A percentile compares a stretch with the other conserved stretches of the same genome.
These are phyloP conservation scores for Murina feae DNA, from an alignment of 2,113 vertebrate genomes.

Conservation along the genomic window DNA sequence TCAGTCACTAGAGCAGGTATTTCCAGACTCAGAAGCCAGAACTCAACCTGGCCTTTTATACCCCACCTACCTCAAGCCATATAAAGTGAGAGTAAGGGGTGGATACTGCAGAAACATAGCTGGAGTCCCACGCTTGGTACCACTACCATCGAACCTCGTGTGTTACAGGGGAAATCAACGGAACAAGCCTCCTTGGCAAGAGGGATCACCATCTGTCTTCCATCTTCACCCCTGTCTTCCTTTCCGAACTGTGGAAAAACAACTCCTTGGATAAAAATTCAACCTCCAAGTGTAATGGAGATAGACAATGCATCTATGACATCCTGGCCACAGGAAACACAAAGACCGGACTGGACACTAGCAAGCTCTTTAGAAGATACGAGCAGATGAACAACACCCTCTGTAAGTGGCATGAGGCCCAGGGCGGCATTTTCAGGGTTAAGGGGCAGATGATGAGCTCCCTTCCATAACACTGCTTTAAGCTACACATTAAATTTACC, in stretches of 20 bases:
- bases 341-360: neutral
- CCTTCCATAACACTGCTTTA: neutral
- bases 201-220: neutral
- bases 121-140: neutral
- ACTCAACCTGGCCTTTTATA: neutral
- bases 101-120: neutral
- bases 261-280: fast-evolving
- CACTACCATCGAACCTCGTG: neutral
- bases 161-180: conserved; percentile 52
- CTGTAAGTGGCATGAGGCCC: conserved; percentile 42
- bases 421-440: neutral
- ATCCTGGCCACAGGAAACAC: neutral
- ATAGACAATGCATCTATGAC: conserved; percentile 44
- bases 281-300: neutral
- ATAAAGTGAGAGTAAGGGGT: neutral
- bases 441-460: neutral
- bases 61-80: neutral
- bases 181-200: conserved; percentile 41
- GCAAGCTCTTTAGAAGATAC: fast-evolving
- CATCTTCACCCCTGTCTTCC: conserved; percentile 64
- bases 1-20: neutral
- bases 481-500: neutral
- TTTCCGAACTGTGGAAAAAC: neutral
- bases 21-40: neutral
- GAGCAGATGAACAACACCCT: conserved; percentile 21